Evolutionary conservation across 2,797 vertebrate species (phyloP), one percentile per base, ranked within the genome.

Genomic region (Aphelocoma californica): DNA sequence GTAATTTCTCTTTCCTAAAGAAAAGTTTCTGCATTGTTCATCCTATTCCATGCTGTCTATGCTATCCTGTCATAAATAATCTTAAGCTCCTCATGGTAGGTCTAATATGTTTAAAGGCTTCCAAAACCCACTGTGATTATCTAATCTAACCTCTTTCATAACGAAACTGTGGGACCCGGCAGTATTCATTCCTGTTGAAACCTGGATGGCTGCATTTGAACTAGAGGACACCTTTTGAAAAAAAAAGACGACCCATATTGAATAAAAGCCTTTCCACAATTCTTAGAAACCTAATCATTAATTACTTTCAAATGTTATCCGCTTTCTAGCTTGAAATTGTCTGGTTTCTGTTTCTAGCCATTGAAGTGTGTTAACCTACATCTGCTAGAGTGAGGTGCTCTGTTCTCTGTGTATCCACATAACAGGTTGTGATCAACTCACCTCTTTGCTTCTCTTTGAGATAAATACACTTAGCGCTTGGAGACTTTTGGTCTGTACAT

Each of bases 401-500:
- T 95, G 58, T 79, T 96, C 90, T 82, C 86, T 60, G 44, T 69
- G 77, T 67, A 93, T 81, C 62, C 87, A 60, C 1, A 12, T 66
- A 57, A 57, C 50, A 71, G 87, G 42, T 92, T 93, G 81, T 93
- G 95, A 95, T 95, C 93, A 94, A 92, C 70, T 88, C 81, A 53
- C 66, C 65, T 83, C 87, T 91, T 90, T 92, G 70, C 88, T 81
- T 72, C 70, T 95, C 83, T 95, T 94, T 96, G 87, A 94, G 84
- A 88, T 81, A 96, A 87, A 94, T 92, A 91, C 57, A 57, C 58
- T 89, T 85, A 77, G 29, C 72, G 0, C 85, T 90, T 94, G 90
- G 93, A 90, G 92, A 75, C 92, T 95, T 97, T 93, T 94, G 73
- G 86, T 97, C 92, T 94, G 81, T 62, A 81, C 56, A 24, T 81